These are phyloP conservation scores for Sparus aurata DNA, from an alignment of 2,797 vertebrate species.

Conservation along the genomic window DNA sequence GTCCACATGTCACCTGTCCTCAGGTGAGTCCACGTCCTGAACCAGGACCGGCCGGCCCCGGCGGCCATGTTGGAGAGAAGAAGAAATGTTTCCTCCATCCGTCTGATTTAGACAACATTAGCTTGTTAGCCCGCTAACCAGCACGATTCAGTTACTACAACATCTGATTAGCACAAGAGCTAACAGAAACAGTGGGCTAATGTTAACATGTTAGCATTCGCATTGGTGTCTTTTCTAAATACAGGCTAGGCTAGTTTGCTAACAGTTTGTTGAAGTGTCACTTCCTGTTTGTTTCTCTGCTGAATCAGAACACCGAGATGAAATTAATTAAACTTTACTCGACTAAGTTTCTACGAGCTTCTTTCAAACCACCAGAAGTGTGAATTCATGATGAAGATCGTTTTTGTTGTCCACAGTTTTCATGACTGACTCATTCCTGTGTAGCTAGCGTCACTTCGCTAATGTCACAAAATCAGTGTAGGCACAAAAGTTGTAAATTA, in stretches of 20 bases:
- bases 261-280: not conserved
- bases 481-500: not conserved
- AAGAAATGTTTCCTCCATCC: not conserved
- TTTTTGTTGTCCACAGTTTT: too few relatives aligned
- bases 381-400: too few relatives aligned
- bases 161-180: constrained; percentile 1
- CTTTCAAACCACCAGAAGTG: not conserved
- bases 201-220: not conserved
- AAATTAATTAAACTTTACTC: too few relatives aligned
- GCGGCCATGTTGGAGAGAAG: not conserved
- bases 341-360: not conserved
- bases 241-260: not conserved
- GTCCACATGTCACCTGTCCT: constrained; percentile 1
- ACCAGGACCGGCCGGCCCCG: rapidly evolving
- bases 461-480: not conserved
- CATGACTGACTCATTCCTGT: not conserved
- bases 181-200: not conserved
- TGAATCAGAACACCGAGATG: not conserved
- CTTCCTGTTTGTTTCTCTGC: not conserved
- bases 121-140: constrained; percentile 12
- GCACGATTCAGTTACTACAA: not conserved
- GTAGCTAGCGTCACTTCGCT: not conserved
- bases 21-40: not conserved
- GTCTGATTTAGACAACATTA: not conserved
- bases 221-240: not conserved